Evolutionary conservation across 1,140 invertebrate species (phyloP).

Genomic region (Augochlora pura): DNA sequence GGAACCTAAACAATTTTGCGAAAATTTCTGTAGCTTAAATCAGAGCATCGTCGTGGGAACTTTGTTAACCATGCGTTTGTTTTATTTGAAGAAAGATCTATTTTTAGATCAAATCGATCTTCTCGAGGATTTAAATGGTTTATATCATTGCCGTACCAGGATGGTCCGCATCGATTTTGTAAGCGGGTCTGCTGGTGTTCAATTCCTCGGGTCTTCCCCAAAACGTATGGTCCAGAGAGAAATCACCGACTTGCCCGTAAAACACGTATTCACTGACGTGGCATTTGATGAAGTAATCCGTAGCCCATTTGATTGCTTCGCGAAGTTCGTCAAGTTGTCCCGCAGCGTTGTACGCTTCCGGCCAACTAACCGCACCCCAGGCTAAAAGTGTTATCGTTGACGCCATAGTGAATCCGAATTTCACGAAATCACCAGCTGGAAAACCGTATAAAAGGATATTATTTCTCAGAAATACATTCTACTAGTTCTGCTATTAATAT

Average conservation of each 20-base stretch:
- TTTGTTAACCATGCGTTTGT: too few species aligned
- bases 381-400: conserved; percentile 82
- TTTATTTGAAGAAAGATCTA: too few species aligned
- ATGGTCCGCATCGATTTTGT: conserved; percentile 81
- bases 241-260: conserved; percentile 84
- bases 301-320: conserved; percentile 82
- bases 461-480: too few species aligned
- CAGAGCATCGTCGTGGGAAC: too few species aligned
- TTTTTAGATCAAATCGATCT: too few species aligned
- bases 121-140: too few species aligned
- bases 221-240: conserved; percentile 80
- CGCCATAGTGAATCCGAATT: conserved; percentile 85
- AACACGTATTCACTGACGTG: conserved; percentile 81
- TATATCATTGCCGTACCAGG: conserved; percentile 74
- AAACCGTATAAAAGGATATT: neutral
- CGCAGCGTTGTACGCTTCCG: conserved; percentile 79
- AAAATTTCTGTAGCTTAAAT: neutral
- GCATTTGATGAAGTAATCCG: conserved; percentile 84
- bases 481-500: too few species aligned
- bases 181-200: conserved; percentile 82
- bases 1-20: conserved; percentile 78
- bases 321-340: conserved; percentile 77
- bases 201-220: conserved; percentile 85
- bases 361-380: conserved; percentile 83
- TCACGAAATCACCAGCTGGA: conserved; percentile 84